Percentiles rank a stretch among this genome's conserved stretches.
Evolutionary conservation across 2,113 vertebrate genomes (phyloP).

Genomic region (Bos indicus): DNA sequence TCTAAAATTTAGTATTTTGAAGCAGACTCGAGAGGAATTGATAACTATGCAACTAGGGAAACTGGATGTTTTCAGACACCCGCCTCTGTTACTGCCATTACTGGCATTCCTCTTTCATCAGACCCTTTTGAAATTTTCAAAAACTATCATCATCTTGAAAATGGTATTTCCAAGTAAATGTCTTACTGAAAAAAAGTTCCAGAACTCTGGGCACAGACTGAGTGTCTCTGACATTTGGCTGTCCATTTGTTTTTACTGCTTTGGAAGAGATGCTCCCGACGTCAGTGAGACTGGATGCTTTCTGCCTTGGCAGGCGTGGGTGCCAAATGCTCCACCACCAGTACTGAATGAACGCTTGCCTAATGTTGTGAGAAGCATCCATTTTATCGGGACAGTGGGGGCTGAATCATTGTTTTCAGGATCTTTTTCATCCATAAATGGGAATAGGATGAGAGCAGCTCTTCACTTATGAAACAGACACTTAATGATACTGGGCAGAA

Average conservation of each 20-base stretch:
- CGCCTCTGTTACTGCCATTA: neutral
- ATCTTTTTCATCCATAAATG: neutral
- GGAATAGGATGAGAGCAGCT: neutral
- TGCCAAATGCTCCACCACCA: neutral
- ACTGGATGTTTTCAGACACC: neutral
- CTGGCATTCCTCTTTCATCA: conserved; percentile 19
- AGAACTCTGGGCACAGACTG: conserved; percentile 9
- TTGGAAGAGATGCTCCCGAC: neutral
- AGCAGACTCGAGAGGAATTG: neutral
- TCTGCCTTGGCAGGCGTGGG: neutral
- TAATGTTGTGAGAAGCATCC: neutral
- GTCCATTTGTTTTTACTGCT: conserved; percentile 36
- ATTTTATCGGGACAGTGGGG: neutral
- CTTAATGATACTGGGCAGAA: neutral
- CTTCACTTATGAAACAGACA: neutral
- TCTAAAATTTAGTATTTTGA: neutral
- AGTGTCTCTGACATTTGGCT: conserved; percentile 50
- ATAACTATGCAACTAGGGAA: neutral
- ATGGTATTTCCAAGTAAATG: conserved; percentile 47
- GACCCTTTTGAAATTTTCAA: neutral
- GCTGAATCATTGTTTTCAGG: neutral
- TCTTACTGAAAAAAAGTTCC: conserved; percentile 30
- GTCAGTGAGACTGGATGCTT: neutral
- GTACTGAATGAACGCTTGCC: neutral
- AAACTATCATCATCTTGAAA: conserved; percentile 31